Conservation (phyloP, 2,113 vertebrate species). For the Toxotes jaculatrix region DNA sequence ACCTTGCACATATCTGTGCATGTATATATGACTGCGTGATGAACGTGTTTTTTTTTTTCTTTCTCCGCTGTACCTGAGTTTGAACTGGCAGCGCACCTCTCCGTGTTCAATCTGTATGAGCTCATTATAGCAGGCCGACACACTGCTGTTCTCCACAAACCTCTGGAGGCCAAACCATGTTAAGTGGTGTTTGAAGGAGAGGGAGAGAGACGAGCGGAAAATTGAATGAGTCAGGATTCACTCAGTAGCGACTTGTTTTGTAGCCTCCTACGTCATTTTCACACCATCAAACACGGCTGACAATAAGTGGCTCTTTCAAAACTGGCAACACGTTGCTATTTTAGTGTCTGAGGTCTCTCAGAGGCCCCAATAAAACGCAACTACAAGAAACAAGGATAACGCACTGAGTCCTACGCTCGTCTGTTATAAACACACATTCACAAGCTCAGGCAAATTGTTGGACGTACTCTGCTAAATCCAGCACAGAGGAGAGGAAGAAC, state of each 20-base stretch:
- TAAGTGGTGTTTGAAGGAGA: constrained; percentile 39
- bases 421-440: constrained; percentile 33
- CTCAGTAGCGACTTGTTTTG: constrained; percentile 29
- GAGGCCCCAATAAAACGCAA: constrained; percentile 7
- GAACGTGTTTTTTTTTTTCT: neutral
- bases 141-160: constrained; percentile 92
- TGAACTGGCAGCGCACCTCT: constrained; percentile 95
- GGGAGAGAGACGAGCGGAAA: constrained; percentile 21
- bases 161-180: constrained; percentile 84
- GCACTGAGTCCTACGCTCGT: neutral
- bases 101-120: constrained; percentile 94
- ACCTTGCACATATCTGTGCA: neutral
- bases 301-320: constrained; percentile 34
- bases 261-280: constrained; percentile 34
- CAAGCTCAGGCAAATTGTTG: neutral
- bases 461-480: constrained; percentile 94
- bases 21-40: no score
- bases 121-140: constrained; percentile 95
- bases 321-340: constrained; percentile 8
- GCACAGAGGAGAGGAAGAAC: constrained; percentile 92
- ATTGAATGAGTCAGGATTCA: constrained; percentile 49
- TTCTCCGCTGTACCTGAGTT: constrained; percentile 90
- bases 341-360: neutral
- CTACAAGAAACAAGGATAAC: neutral
- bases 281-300: constrained; percentile 29